Percentiles rank a stretch among this genome's conserved stretches.
Conservation (phyloP, 2,888 invertebrate species). For the Acanthosoma haemorrhoidale region DNA sequence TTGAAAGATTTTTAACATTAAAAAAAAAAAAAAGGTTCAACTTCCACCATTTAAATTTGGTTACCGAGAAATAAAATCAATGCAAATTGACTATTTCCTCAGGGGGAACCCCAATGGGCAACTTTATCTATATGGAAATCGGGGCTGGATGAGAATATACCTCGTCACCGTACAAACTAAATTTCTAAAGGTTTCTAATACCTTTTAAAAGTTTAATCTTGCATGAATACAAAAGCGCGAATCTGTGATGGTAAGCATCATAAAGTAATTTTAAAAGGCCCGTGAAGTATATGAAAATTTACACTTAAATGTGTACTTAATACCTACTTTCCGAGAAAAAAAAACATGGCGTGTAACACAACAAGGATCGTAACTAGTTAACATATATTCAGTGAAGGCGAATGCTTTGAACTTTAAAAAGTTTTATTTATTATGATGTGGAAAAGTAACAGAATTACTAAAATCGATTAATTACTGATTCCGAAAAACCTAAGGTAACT, state of each 20-base stretch:
- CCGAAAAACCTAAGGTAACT: too few species aligned
- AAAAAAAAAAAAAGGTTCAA: too few species aligned
- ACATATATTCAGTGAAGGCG: too few species aligned
- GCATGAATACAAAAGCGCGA: constrained; percentile 11
- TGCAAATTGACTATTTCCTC: constrained; percentile 17
- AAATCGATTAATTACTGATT: too few species aligned
- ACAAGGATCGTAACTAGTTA: too few species aligned
- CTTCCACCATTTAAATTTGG: too few species aligned
- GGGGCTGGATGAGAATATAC: neutral
- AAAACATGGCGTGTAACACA: too few species aligned
- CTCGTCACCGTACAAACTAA: constrained; percentile 19
- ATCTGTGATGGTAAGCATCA: neutral
- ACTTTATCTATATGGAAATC: constrained; percentile 30
- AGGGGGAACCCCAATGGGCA: constrained; percentile 17
- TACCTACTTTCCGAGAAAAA: too few species aligned
- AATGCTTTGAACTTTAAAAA: too few species aligned
- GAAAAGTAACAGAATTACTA: too few species aligned
- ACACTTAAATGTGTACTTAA: constrained; percentile 27
- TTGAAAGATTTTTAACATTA: too few species aligned
- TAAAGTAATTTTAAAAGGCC: neutral
- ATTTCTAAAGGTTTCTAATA: constrained; percentile 15
- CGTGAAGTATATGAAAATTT: constrained; percentile 18
- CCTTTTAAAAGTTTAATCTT: constrained; percentile 21
- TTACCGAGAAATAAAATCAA: constrained; percentile 16
- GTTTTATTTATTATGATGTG: too few species aligned